Evolutionary conservation across 2,113 vertebrate genomes (phyloP).

Genomic region (Diadophis punctatus): DNA sequence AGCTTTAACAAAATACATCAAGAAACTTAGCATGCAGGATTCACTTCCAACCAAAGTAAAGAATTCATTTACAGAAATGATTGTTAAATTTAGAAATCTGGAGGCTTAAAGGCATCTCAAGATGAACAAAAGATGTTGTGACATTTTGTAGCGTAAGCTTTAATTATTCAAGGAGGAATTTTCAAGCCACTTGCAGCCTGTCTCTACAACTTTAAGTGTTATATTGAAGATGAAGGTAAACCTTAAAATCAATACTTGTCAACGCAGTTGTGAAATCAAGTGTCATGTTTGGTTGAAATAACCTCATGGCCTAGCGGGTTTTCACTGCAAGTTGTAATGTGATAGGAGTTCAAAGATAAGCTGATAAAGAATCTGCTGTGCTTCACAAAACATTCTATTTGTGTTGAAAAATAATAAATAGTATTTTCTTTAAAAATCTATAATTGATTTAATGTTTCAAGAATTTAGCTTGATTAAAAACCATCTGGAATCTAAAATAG

Average conservation of each 20-base stretch:
- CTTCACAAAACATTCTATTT: neutral
- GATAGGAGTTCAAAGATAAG: constrained; percentile 8
- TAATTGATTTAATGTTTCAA: neutral
- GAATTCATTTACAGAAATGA: constrained; percentile 10
- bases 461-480: neutral
- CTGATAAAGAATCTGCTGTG: constrained; percentile 1
- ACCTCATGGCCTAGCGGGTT: neutral
- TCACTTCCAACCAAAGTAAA: neutral
- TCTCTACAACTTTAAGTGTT: neutral
- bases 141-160: constrained; percentile 1
- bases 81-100: constrained; percentile 12
- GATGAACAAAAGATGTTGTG: constrained; percentile 1
- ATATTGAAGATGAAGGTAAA: constrained; percentile 14
- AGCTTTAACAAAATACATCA: neutral
- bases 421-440: neutral
- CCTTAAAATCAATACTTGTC: constrained; percentile 33
- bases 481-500: neutral
- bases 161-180: constrained; percentile 24
- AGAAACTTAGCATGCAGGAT: neutral
- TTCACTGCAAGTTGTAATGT: neutral
- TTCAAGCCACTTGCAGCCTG: neutral
- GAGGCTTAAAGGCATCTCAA: constrained; percentile 2
- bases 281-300: constrained; percentile 30
- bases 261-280: constrained; percentile 24
- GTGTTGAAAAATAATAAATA: neutral